Conservation (phyloP, 2,113 vertebrate genomes). For the Coracopsis vasa region DNA sequence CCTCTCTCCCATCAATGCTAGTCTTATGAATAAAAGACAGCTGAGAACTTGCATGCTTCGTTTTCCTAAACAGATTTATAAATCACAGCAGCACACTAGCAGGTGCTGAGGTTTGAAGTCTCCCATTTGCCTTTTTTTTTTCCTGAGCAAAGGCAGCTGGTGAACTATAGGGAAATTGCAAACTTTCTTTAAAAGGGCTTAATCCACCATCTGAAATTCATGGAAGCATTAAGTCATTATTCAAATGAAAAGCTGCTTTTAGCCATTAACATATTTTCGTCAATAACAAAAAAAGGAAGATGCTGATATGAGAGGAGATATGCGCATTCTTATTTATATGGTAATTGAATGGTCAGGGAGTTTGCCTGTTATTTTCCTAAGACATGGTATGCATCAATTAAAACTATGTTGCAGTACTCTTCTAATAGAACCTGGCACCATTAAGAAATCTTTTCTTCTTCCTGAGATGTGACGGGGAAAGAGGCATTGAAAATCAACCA, state of each 20-base stretch:
- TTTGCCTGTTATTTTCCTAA: constrained; percentile 7
- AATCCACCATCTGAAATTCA: constrained; percentile 25
- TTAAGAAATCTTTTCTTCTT: constrained; percentile 24
- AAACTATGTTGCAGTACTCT: not conserved
- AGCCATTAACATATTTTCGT: constrained; percentile 7
- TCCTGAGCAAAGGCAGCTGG: not conserved
- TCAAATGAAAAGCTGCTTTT: constrained; percentile 51
- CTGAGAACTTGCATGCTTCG: not conserved
- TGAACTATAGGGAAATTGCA: constrained; percentile 8
- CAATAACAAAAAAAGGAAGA: constrained; percentile 15
- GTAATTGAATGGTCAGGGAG: constrained; percentile 35
- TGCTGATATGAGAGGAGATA: constrained; percentile 25
- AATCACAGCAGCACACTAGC: not conserved
- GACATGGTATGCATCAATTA: not conserved
- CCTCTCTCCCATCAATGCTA: not conserved
- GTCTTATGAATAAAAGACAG: not conserved
- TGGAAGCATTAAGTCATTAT: constrained; percentile 33
- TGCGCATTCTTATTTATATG: constrained; percentile 29
- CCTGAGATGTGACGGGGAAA: not conserved
- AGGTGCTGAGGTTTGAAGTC: constrained; percentile 15
- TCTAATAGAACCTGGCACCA: constrained; percentile 8
- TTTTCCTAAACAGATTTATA: not conserved
- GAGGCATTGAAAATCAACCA: constrained; percentile 1
- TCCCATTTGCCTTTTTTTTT: not conserved
- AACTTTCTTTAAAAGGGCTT: constrained; percentile 14